These are phyloP conservation scores for Timema podura DNA, from an alignment of 2,888 invertebrate genomes.

Conservation along the genomic window DNA sequence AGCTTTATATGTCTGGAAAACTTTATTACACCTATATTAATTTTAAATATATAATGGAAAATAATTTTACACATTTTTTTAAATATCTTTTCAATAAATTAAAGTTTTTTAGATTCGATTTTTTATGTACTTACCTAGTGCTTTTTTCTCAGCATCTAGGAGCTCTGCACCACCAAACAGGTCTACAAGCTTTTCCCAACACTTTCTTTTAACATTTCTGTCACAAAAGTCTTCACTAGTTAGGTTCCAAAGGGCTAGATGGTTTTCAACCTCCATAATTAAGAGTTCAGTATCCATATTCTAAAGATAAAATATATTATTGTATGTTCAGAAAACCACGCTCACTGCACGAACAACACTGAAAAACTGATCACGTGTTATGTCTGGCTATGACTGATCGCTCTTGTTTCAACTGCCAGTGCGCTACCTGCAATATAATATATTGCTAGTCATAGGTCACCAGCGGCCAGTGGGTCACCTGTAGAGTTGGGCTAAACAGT, in stretches of 20 bases:
- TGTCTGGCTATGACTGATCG: too few species aligned
- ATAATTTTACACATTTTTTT: neutral
- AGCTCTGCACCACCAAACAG: neutral
- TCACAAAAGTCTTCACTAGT: neutral
- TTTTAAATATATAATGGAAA: neutral
- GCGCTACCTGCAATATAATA: too few species aligned
- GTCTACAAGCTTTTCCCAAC: neutral
- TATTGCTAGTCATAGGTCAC: too few species aligned
- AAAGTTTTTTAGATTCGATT: neutral
- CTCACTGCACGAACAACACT: too few species aligned
- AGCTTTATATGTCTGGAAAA: too few species aligned
- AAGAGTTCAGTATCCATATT: neutral
- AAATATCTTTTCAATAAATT: neutral
- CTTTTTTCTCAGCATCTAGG: neutral
- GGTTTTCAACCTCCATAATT: conserved; percentile 2
- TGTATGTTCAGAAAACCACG: too few species aligned
- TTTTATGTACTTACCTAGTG: conserved; percentile 3
- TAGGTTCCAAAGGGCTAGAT: neutral
- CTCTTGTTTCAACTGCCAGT: too few species aligned
- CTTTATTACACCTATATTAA: too few species aligned
- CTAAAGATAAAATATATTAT: too few species aligned
- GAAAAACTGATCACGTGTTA: too few species aligned
- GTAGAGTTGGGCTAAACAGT: too few species aligned
- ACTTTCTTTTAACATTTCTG: neutral
- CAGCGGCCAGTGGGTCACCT: too few species aligned